These are phyloP conservation scores for Sphinx pinastri DNA, from an alignment of 2,888 invertebrate genomes.

Conservation along the genomic window DNA sequence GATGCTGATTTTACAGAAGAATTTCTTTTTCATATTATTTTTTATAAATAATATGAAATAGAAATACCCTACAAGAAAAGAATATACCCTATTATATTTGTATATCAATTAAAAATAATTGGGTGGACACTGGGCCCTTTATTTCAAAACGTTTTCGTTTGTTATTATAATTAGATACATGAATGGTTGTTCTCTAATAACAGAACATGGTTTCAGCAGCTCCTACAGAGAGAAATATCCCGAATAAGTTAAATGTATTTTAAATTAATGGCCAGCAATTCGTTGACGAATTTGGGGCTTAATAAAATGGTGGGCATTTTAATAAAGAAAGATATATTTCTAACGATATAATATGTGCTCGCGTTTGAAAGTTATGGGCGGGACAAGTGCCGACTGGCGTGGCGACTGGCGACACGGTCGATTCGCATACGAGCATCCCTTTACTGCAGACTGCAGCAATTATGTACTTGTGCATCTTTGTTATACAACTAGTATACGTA, in stretches of 20 bases:
- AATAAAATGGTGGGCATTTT: background rate
- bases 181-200: too few relatives aligned
- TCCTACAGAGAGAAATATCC: too few relatives aligned
- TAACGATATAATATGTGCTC: background rate
- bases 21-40: too few relatives aligned
- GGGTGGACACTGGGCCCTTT: too few relatives aligned
- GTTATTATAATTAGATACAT: too few relatives aligned
- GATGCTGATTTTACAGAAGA: too few relatives aligned
- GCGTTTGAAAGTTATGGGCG: slow-evolving; percentile 30
- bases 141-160: too few relatives aligned
- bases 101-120: too few relatives aligned
- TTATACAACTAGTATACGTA: background rate
- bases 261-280: background rate
- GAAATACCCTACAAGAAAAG: too few relatives aligned
- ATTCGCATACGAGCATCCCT: slow-evolving; percentile 38
- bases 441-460: slow-evolving; percentile 18
- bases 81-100: too few relatives aligned
- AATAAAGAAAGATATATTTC: slow-evolving; percentile 7
- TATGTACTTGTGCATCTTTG: slow-evolving; percentile 1
- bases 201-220: too few relatives aligned
- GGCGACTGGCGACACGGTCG: slow-evolving; percentile 45
- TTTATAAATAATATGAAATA: too few relatives aligned
- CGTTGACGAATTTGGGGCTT: background rate
- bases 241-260: background rate
- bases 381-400: slow-evolving; percentile 36